A percentile compares a stretch with the other conserved stretches of the same genome.
These are phyloP conservation scores for Lordiphosa clarofinis DNA, from an alignment of 1,140 invertebrate species.

Conservation along the genomic window DNA sequence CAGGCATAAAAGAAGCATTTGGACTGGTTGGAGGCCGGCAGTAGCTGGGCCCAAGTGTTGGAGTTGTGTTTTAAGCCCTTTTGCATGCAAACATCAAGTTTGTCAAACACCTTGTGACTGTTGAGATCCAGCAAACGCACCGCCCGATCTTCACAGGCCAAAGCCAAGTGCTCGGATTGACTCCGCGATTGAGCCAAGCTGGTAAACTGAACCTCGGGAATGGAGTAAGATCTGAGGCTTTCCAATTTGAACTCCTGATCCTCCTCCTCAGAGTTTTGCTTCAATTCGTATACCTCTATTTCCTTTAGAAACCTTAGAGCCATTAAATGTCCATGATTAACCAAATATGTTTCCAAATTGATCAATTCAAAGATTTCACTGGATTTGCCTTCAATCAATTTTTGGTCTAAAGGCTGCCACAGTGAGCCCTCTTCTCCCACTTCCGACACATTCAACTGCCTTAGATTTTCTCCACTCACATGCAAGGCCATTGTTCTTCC, in stretches of 20 bases:
- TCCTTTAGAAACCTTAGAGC: slow-evolving; percentile 43
- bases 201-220: slow-evolving; percentile 17
- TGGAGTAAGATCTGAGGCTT: slow-evolving; percentile 30
- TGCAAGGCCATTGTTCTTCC: slow-evolving; percentile 33
- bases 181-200: slow-evolving; percentile 35
- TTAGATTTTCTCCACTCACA: slow-evolving; percentile 33
- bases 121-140: slow-evolving; percentile 43
- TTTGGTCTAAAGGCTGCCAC: slow-evolving; percentile 34
- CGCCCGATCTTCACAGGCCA: slow-evolving; percentile 46
- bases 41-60: slow-evolving; percentile 53
- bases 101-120: slow-evolving; percentile 35
- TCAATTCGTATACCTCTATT: slow-evolving; percentile 41
- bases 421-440: slow-evolving; percentile 26
- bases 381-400: slow-evolving; percentile 14
- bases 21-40: slow-evolving; percentile 5
- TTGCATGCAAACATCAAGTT: slow-evolving; percentile 37
- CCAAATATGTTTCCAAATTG: slow-evolving; percentile 25
- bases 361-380: slow-evolving; percentile 53
- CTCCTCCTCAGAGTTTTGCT: slow-evolving; percentile 2
- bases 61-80: slow-evolving; percentile 14
- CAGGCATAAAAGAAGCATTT: slow-evolving; percentile 44
- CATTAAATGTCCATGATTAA: slow-evolving; percentile 33
- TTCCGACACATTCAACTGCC: slow-evolving; percentile 35
- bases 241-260: slow-evolving; percentile 16
- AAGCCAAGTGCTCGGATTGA: slow-evolving; percentile 21